Percentiles rank a stretch among this genome's conserved stretches.
Conservation (phyloP, 1,140 invertebrate genomes). For the Drosophila santomea region DNA sequence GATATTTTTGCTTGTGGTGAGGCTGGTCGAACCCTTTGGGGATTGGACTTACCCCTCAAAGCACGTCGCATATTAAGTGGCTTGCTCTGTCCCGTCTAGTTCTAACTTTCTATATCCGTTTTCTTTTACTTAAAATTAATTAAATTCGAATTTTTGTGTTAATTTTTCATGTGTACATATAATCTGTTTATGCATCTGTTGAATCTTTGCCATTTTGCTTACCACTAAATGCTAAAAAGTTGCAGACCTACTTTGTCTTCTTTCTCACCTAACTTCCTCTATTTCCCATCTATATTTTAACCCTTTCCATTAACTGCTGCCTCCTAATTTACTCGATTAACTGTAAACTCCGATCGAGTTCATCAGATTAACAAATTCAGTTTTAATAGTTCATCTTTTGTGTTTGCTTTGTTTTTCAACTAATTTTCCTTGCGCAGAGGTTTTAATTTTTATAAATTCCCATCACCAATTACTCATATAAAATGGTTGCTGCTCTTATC, state of each 20-base stretch:
- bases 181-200: slow-evolving; percentile 39
- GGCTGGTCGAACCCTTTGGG: slow-evolving; percentile 46
- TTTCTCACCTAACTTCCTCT: slow-evolving; percentile 35
- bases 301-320: slow-evolving; percentile 27
- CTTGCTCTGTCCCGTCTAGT: slow-evolving; percentile 36
- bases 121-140: slow-evolving; percentile 70
- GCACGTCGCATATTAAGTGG: slow-evolving; percentile 45
- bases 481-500: slow-evolving; percentile 67
- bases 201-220: slow-evolving; percentile 67
- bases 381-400: slow-evolving; percentile 62
- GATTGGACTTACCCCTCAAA: slow-evolving; percentile 29
- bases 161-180: slow-evolving; percentile 64
- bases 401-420: slow-evolving; percentile 33
- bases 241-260: slow-evolving; percentile 71
- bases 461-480: slow-evolving; percentile 67
- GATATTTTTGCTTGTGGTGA: slow-evolving; percentile 68
- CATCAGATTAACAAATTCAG: slow-evolving; percentile 70
- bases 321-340: slow-evolving; percentile 36
- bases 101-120: slow-evolving; percentile 46
- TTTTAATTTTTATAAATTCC: slow-evolving; percentile 69
- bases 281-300: slow-evolving; percentile 31
- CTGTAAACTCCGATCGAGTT: slow-evolving; percentile 55
- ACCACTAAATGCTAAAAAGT: slow-evolving; percentile 78
- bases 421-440: slow-evolving; percentile 36
- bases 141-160: slow-evolving; percentile 81